Evolutionary conservation across 2,797 vertebrate genomes (phyloP).

Genomic region (Anguilla megastoma): DNA sequence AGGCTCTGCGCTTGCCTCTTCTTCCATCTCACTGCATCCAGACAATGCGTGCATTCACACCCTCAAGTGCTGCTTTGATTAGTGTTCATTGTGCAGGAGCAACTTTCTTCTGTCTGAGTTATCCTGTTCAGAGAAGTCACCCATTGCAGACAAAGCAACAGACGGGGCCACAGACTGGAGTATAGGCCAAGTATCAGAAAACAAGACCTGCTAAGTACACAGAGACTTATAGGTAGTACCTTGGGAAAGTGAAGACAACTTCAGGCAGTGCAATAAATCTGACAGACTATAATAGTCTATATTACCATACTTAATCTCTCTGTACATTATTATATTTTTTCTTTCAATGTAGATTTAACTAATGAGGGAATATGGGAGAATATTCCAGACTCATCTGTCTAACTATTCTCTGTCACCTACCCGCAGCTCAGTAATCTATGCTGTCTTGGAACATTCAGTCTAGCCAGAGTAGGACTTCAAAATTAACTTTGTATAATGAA

Average conservation of each 20-base stretch:
- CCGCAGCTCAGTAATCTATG: neutral
- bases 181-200: neutral
- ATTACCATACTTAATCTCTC: neutral
- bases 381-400: neutral
- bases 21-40: slow-evolving; percentile 26
- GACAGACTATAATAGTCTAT: neutral
- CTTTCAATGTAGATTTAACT: neutral
- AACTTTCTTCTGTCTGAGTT: neutral
- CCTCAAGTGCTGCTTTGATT: neutral
- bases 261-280: neutral
- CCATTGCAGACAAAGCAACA: neutral
- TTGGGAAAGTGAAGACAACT: neutral
- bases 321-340: neutral
- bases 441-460: neutral
- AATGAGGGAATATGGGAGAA: neutral
- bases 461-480: neutral
- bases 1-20: neutral
- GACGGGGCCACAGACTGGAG: neutral
- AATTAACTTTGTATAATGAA: neutral
- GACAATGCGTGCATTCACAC: slow-evolving; percentile 25
- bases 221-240: neutral
- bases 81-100: neutral
- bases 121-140: neutral
- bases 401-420: neutral
- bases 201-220: neutral